Evolutionary conservation across 2,113 vertebrate species (phyloP).

Genomic region (Lycocorax pyrrhopterus): DNA sequence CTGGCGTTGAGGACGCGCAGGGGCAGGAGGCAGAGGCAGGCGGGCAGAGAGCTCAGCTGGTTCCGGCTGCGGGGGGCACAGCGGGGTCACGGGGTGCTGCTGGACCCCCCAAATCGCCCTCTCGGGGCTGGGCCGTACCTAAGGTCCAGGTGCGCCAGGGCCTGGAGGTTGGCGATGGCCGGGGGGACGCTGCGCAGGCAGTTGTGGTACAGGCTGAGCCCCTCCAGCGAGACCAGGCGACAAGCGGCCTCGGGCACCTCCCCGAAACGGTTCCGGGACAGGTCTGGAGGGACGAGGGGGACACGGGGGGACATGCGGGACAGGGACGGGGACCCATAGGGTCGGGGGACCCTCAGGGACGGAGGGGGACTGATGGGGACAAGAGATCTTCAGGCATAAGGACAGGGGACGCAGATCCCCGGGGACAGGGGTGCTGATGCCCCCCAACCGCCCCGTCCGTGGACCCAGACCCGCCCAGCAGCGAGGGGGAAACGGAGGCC

Average conservation of each 20-base stretch:
- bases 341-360: neutral
- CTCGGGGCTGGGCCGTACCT: slow-evolving; percentile 42
- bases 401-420: neutral
- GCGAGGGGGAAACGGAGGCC: neutral
- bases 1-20: slow-evolving; percentile 88
- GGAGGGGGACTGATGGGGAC: rapidly evolving
- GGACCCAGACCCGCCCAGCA: neutral
- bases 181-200: slow-evolving; percentile 84
- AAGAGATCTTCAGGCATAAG: neutral
- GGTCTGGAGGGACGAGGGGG: slow-evolving; percentile 68
- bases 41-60: slow-evolving; percentile 82
- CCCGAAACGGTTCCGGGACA: slow-evolving; percentile 90
- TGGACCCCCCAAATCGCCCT: rapidly evolving
- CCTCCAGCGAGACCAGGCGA: slow-evolving; percentile 88
- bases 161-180: slow-evolving; percentile 84
- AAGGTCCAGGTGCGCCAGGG: slow-evolving; percentile 88
- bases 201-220: slow-evolving; percentile 92
- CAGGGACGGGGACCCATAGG: neutral
- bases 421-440: neutral
- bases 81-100: neutral
- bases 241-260: slow-evolving; percentile 89
- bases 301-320: neutral
- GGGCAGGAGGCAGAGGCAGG: slow-evolving; percentile 86
- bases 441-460: neutral
- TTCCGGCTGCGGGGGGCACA: slow-evolving; percentile 79